Conservation (phyloP, 2,113 vertebrate species). For the Loxodonta africana region DNA sequence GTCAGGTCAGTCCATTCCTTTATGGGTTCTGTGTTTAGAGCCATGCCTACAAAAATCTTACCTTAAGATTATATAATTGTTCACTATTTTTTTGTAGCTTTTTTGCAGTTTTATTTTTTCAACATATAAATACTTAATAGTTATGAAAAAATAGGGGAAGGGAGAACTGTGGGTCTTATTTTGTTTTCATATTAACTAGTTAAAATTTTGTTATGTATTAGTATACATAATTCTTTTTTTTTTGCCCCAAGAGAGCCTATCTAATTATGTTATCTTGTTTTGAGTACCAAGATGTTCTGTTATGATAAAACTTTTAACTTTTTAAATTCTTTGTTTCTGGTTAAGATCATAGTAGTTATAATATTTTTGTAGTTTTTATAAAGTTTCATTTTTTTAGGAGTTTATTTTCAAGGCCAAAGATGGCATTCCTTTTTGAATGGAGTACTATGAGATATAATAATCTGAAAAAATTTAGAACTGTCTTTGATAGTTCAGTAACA, state of each 20-base stretch:
- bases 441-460: neutral
- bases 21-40: neutral
- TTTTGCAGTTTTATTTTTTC: neutral
- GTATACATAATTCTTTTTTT: neutral
- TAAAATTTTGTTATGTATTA: neutral
- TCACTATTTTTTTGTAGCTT: neutral
- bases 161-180: neutral
- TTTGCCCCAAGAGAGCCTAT: conserved; percentile 1
- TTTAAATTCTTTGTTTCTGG: conserved; percentile 59
- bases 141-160: neutral
- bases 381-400: neutral
- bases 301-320: conserved; percentile 25
- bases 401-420: neutral
- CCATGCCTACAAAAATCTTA: neutral
- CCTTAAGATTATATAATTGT: neutral
- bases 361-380: conserved; percentile 55
- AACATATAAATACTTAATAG: neutral
- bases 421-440: conserved; percentile 9
- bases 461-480: conserved; percentile 18
- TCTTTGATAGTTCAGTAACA: conserved; percentile 20
- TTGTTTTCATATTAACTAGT: conserved; percentile 14
- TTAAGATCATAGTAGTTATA: conserved; percentile 31
- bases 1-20: neutral
- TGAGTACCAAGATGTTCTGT: neutral
- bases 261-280: conserved; percentile 35